Conservation (phyloP, 64 coral and sea anemone species). For the Astreopora myriophthalma region DNA sequence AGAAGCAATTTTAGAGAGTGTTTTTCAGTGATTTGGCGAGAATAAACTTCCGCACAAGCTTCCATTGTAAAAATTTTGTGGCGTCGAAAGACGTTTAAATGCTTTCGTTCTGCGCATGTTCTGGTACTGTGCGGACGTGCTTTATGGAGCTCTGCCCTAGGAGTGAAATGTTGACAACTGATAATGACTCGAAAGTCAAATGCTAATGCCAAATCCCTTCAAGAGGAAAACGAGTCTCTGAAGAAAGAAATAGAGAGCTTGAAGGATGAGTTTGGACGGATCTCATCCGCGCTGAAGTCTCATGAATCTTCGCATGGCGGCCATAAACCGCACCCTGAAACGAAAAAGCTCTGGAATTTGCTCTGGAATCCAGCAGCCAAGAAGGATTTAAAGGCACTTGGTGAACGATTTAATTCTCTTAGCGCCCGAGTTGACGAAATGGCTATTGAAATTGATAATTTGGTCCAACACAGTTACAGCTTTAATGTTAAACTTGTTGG, state of each 20-base stretch:
- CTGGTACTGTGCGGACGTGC: neutral
- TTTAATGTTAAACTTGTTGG: neutral
- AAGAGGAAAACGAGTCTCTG: neutral
- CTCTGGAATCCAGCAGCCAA: neutral
- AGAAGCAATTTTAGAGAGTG: no score
- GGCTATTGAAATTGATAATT: neutral
- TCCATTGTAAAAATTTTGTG: no score
- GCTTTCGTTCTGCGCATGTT: neutral
- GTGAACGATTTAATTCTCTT: neutral
- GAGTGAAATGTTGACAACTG: neutral
- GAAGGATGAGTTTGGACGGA: neutral
- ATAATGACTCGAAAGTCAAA: no score
- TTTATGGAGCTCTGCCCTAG: neutral
- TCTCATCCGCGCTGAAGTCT: neutral
- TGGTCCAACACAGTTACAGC: neutral
- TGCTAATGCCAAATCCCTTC: no score
- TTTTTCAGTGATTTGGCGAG: no score
- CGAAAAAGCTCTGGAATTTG: neutral
- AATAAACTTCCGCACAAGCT: no score
- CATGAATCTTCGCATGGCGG: neutral
- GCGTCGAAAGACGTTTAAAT: no score
- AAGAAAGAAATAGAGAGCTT: neutral
- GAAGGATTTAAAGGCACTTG: neutral
- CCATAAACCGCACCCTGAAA: neutral
- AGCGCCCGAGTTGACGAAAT: slow-evolving; percentile 3